Conservation (phyloP, 2,113 vertebrate species). For the Hipposideros armiger region DNA sequence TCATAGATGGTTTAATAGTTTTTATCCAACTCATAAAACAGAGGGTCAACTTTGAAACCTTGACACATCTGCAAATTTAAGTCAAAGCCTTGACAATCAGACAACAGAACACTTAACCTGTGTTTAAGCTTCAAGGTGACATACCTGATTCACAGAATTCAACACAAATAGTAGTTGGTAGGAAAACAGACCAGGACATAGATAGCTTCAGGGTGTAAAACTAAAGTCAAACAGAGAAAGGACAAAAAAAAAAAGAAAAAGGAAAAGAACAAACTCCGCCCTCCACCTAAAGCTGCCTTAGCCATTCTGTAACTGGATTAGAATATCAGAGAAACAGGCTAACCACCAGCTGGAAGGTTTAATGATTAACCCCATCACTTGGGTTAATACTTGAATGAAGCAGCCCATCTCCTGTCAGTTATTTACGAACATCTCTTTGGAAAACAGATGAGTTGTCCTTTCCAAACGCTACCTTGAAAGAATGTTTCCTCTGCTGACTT, state of each 20-base stretch:
- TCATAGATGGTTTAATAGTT: slow-evolving; percentile 37
- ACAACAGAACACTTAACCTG: slow-evolving; percentile 9
- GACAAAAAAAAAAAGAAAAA: neutral
- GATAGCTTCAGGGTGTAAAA: slow-evolving; percentile 85
- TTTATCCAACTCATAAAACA: slow-evolving; percentile 58
- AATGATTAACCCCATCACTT: slow-evolving; percentile 88
- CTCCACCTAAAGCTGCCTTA: slow-evolving; percentile 82
- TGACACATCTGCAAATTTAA: neutral
- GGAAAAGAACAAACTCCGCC: slow-evolving; percentile 36
- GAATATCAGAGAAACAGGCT: slow-evolving; percentile 81
- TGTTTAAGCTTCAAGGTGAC: slow-evolving; percentile 69
- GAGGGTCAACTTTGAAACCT: neutral
- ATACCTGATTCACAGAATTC: slow-evolving; percentile 89
- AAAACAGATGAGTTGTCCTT: neutral
- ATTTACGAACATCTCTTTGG: slow-evolving; percentile 72
- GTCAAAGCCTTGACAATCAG: neutral
- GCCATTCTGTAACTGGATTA: slow-evolving; percentile 87
- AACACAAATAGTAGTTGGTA: slow-evolving; percentile 72
- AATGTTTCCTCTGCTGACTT: no score
- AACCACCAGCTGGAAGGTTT: slow-evolving; percentile 83
- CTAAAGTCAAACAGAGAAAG: slow-evolving; percentile 66
- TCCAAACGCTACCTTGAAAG: no score
- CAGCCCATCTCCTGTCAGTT: slow-evolving; percentile 78
- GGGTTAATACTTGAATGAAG: slow-evolving; percentile 79
- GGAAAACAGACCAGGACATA: slow-evolving; percentile 86